Evolutionary conservation across 2,113 vertebrate species (phyloP), one percentile per base, ranked within the genome.

Genomic region (Sitta europaea): DNA sequence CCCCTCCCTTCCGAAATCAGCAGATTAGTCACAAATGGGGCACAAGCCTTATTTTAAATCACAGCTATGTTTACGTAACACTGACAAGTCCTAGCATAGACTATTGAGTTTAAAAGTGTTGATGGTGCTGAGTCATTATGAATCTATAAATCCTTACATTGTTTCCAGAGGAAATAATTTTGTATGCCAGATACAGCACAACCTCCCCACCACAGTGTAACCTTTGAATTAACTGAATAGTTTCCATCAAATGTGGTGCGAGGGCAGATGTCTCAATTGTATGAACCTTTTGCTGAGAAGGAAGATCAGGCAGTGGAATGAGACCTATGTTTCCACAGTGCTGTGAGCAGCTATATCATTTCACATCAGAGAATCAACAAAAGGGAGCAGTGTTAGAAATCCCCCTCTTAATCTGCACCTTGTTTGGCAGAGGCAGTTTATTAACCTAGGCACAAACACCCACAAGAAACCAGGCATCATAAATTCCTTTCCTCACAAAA

Each of bases 101-200:
- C 13, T 55, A 12, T 74, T 36, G 84, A 74, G 59, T 73, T 96
- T 75, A 35, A 75, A 88, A 92, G 51, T 58, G 50, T 51, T 71
- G 79, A 75, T 14, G 35, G 29, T 92, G 97, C 97, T 83, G 95
- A 97, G 94, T 98, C 98, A 98, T 53, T 74, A 58, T 95, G 98
- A 98, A 83, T 38, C 55, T 4, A 9, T 68, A 79, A 73, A 88
- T 58, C 27, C 35, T 86, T 70, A 31, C 57, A 63, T 86, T 29
- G 51, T 86, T 92, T 94, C 88, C 35, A 29, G 71, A 88, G 92
- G 92, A 97, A 96, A 70, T 77, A 4, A 14, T 42, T 83, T 48
- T 51, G 11, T 38, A 3, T 8, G 58, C 93, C n/a, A 57, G 85
- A 54, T 38, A n/a, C 45, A 28, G 73, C 31, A 45, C 51, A 62